Conservation (phyloP, 2,888 invertebrate genomes). For the Stenchaetothrips biformis region DNA sequence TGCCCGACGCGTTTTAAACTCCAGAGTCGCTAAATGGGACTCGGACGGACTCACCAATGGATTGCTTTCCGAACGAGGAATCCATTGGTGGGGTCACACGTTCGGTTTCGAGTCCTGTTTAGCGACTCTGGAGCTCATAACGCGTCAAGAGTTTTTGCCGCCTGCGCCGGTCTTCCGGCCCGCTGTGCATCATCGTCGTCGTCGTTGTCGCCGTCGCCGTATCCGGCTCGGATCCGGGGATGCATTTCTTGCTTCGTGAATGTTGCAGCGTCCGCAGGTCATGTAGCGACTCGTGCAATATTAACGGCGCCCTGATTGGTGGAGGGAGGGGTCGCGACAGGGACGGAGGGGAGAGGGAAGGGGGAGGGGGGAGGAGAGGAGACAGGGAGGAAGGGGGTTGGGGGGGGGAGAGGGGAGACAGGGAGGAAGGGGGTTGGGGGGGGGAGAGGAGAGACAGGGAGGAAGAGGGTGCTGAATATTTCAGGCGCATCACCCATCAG, state of each 20-base stretch:
- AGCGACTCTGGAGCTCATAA: no score
- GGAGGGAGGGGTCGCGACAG: not conserved
- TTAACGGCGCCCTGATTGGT: constrained; percentile 14
- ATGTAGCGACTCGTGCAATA: not conserved
- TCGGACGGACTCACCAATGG: no score
- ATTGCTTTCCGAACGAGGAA: no score
- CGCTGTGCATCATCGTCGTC: no score
- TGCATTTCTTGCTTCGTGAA: not conserved
- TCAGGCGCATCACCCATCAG: constrained; percentile 6
- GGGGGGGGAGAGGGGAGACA: not conserved
- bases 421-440: not conserved
- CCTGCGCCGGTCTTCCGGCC: no score
- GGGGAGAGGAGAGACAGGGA: not conserved
- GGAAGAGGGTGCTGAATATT: not conserved
- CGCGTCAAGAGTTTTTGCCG: no score
- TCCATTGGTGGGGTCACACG: no score
- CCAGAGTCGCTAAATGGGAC: no score
- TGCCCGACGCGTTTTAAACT: no score
- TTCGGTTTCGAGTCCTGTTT: no score
- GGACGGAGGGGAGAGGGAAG: not conserved
- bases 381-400: not conserved
- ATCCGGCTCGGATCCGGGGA: not conserved
- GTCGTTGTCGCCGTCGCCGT: no score
- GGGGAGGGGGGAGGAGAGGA: not conserved
- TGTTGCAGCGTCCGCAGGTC: not conserved